These are phyloP conservation scores for Conistra vaccinii DNA, from an alignment of 2,888 invertebrate genomes.

Conservation along the genomic window DNA sequence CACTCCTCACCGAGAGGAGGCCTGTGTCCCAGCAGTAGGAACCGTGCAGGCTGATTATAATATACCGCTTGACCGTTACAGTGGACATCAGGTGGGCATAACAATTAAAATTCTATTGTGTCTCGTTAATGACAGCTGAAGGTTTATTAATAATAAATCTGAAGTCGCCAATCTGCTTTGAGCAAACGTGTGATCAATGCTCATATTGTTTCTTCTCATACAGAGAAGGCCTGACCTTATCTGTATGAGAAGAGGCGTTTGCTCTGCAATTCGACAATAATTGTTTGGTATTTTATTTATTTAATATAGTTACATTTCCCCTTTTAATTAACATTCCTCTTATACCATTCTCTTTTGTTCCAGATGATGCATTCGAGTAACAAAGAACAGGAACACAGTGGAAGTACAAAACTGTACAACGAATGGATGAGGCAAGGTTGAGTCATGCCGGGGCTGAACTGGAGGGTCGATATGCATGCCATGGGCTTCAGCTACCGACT, in stretches of 20 bases:
- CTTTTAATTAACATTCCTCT: slow-evolving; percentile 8
- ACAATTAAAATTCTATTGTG: no score
- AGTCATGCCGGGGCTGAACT: slow-evolving; percentile 70
- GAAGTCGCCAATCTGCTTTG: neutral
- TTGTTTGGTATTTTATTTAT: neutral
- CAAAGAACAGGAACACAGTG: slow-evolving; percentile 60
- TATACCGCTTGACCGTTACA: no score
- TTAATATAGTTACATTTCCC: neutral
- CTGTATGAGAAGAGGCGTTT: neutral
- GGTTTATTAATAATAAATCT: neutral
- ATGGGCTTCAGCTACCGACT: slow-evolving; percentile 82
- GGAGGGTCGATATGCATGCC: slow-evolving; percentile 76
- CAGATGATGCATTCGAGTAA: slow-evolving; percentile 82
- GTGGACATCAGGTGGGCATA: no score
- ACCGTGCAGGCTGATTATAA: no score
- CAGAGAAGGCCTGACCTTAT: no score
- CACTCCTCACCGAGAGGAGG: no score
- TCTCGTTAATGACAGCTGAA: no score
- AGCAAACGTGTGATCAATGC: neutral
- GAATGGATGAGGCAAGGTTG: slow-evolving; percentile 86
- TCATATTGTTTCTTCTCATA: no score
- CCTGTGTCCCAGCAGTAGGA: no score
- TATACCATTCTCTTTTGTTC: slow-evolving; percentile 65
- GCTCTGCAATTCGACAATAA: no score
- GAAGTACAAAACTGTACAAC: slow-evolving; percentile 71